Evolutionary conservation across 2,797 vertebrate genomes (phyloP).

Genomic region (Pachyuromys duprasi): DNA sequence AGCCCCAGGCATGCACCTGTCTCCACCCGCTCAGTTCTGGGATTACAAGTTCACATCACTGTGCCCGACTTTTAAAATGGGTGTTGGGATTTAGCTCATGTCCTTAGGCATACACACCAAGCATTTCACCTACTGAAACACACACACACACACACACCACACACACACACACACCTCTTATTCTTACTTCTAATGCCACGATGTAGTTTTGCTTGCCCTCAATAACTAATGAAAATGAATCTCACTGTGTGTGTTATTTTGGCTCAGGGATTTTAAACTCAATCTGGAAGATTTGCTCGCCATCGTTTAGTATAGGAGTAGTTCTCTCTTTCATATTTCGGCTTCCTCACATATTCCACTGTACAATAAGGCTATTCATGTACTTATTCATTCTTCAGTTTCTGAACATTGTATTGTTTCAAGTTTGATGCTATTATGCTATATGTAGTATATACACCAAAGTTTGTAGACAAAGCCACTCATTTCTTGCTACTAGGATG

Average conservation of each 20-base stretch:
- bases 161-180: neutral
- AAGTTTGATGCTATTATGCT: neutral
- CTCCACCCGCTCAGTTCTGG: neutral
- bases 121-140: neutral
- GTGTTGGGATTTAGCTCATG: neutral
- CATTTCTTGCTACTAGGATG: neutral
- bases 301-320: neutral
- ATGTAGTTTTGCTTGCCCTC: neutral
- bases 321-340: neutral
- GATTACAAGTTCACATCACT: neutral
- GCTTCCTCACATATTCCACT: neutral
- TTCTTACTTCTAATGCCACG: neutral
- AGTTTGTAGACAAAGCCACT: neutral
- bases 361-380: neutral
- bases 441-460: neutral
- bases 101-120: neutral
- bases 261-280: neutral
- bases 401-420: neutral
- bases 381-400: neutral
- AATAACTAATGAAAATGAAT: neutral
- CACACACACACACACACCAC: neutral
- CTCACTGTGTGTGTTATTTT: neutral
- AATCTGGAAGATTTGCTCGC: neutral
- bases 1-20: neutral
- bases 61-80: neutral